Evolutionary conservation across 1,140 invertebrate species (phyloP), one percentile per base, ranked within the genome.

Genomic region (Sarcophaga bullata): DNA sequence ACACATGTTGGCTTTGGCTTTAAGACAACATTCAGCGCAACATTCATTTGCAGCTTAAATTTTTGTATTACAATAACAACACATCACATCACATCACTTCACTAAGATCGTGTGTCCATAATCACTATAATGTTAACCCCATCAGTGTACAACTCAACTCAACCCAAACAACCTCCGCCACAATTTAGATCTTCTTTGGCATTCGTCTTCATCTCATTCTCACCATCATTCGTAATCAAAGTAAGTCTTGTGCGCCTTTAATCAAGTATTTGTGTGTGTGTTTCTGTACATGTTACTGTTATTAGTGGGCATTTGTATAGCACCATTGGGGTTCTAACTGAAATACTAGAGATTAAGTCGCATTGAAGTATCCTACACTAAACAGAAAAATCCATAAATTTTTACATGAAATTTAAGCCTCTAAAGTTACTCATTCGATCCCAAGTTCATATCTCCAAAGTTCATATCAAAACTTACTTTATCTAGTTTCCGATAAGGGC

Each of bases 41-140:
- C 75, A 50, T 78, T 52, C 17, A 75, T 76, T 76, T 78, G 25
- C 52, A 11, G 73, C 47, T 75, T 46, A 68, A 25, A 47, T 75
- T 46, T n/a, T 75, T 54, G 25, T 37, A 37, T 37, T 37, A 37
- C 25, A 37, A 37, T 2, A 37, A 37, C 25, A 25, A 25, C 19
- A 15, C 73, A 49, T 17, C 48, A 78, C 17, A 25, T 72, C 62
- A 19, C 17, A 19, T 25, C 62, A 25, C 10, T 72, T 72, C 19
- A 25, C n/a, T 25, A 78, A 49, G 17, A 78, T 50, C 75, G 75
- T 78, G 75, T 78, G 87, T 87, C 86, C 87, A 87, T 86, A 87
- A 85, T 89, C 87, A 88, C 87, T 89, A 88, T 87, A 88, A 88
- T 87, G 86, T 81, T 81, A 73, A 68, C 80, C 82, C 68, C 48